Percentiles rank a stretch among this genome's conserved stretches.
phyloP scores from a whole-genome alignment of 2,113 vertebrate species.

The Microcebus murinus region DNA sequence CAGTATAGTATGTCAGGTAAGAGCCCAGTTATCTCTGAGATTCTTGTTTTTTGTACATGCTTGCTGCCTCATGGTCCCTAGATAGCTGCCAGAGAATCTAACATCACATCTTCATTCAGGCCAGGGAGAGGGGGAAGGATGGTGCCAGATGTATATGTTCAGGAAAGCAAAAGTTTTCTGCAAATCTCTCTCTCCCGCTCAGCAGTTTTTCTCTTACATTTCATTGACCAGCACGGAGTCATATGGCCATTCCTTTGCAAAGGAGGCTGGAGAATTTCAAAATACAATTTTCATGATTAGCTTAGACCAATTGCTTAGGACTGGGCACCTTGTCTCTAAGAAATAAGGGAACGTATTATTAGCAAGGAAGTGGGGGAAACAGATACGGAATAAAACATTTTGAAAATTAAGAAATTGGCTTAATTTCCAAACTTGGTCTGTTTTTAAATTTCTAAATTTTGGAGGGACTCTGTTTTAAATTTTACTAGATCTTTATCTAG shows the following conservation, averaged over 20 bases:
- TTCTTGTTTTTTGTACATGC: background rate
- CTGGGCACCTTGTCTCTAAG: background rate
- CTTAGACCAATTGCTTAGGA: background rate
- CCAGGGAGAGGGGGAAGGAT: background rate
- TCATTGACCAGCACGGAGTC: background rate
- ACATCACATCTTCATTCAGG: background rate
- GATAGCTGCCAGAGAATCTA: background rate
- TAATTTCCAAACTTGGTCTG: background rate
- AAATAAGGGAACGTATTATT: background rate
- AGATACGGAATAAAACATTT: background rate
- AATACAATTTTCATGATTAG: background rate
- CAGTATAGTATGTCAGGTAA: background rate
- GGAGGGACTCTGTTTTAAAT: background rate
- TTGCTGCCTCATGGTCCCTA: background rate
- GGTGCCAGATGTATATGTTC: background rate
- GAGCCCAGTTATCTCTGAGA: background rate
- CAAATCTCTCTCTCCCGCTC: background rate
- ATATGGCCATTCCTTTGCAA: background rate
- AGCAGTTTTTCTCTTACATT: background rate
- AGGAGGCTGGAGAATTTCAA: background rate
- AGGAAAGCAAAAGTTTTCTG: background rate
- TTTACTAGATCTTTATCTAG: background rate
- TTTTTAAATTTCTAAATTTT: background rate
- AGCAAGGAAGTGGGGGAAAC: background rate
- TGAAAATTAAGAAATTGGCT: constrained; percentile 35